These are phyloP conservation scores for Liodrosophila aerea DNA, from an alignment of 2,888 invertebrate species.

Conservation along the genomic window DNA sequence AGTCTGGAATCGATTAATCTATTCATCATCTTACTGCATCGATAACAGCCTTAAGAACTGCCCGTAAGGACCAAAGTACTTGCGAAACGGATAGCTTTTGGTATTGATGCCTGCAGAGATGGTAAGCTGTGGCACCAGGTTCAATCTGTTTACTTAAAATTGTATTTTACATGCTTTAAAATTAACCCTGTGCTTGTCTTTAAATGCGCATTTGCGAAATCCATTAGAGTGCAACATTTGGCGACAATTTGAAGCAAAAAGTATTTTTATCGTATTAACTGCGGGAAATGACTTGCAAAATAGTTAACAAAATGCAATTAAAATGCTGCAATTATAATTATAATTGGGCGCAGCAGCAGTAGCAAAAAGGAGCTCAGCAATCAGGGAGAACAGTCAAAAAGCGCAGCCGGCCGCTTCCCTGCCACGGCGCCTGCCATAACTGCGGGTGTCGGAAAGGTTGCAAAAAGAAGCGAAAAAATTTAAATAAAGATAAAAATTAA, in stretches of 20 bases:
- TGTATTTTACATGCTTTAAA: no score
- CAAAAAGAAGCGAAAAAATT: conserved; percentile 18
- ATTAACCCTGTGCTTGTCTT: no score
- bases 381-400: conserved; percentile 51
- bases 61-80: no score
- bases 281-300: conserved; percentile 59
- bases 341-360: conserved; percentile 62
- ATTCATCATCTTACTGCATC: no score
- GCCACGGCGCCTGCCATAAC: conserved; percentile 10
- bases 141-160: no score
- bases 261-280: conserved; percentile 59
- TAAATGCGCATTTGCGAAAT: no score
- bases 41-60: no score
- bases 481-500: no score
- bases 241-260: conserved; percentile 44
- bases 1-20: no score
- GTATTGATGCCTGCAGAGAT: no score
- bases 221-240: conserved; percentile 53
- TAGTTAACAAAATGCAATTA: conserved; percentile 74
- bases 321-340: conserved; percentile 72
- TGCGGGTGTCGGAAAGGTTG: conserved; percentile 35
- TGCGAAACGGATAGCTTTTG: no score
- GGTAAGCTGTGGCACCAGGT: no score
- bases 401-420: conserved; percentile 30
- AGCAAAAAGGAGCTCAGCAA: conserved; percentile 42